Evolutionary conservation across 2,888 invertebrate species (phyloP).

Genomic region (Dascillus cervinus): DNA sequence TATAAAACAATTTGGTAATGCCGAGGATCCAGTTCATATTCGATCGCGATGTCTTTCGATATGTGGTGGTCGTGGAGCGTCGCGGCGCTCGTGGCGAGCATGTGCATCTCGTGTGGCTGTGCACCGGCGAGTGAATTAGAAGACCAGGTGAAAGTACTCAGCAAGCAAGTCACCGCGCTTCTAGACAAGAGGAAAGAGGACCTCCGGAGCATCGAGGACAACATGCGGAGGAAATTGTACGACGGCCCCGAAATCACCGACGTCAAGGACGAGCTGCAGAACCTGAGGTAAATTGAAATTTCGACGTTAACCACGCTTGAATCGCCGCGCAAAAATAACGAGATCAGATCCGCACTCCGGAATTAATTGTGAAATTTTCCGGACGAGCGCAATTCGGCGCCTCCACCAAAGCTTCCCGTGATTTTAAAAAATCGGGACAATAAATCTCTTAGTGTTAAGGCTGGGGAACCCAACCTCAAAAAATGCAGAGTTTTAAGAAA

Average conservation of each 20-base stretch:
- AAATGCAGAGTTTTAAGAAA: too few species aligned
- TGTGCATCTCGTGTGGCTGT: slow-evolving; percentile 11
- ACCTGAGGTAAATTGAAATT: slow-evolving; percentile 47
- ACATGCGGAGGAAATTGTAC: slow-evolving; percentile 44
- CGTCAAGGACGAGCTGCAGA: slow-evolving; percentile 45
- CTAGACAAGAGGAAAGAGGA: slow-evolving; percentile 48
- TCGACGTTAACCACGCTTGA: too few species aligned
- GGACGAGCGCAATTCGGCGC: too few species aligned
- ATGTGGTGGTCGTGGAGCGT: slow-evolving; percentile 13
- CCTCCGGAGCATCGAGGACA: slow-evolving; percentile 47
- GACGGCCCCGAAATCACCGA: slow-evolving; percentile 47
- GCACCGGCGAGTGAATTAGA: slow-evolving; percentile 29
- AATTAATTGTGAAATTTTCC: too few species aligned
- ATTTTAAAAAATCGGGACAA: too few species aligned
- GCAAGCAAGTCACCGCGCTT: slow-evolving; percentile 48
- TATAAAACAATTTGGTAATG: neutral
- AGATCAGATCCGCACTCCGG: too few species aligned
- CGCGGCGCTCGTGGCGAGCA: slow-evolving; percentile 13
- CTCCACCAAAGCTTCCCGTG: too few species aligned
- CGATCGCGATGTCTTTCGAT: neutral
- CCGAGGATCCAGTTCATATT: slow-evolving; percentile 7
- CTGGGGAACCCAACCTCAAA: too few species aligned
- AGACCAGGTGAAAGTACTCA: slow-evolving; percentile 44
- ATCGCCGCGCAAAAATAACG: too few species aligned
- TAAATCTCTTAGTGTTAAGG: too few species aligned